Evolutionary conservation across 2,888 invertebrate species (phyloP), one percentile per base, ranked within the genome.

Genomic region (Lycia hirtaria): DNA sequence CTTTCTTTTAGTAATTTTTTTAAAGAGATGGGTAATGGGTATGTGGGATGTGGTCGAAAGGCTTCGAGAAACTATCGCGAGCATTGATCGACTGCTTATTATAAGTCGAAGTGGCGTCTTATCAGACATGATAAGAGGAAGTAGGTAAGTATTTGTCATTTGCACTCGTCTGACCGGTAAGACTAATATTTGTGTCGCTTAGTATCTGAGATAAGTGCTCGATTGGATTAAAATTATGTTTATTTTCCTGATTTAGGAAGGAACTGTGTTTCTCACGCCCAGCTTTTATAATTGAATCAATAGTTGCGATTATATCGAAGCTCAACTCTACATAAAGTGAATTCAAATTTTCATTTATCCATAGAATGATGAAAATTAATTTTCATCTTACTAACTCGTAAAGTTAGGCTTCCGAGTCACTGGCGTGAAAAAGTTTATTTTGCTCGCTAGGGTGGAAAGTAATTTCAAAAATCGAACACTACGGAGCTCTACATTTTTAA

Each of bases 111-210:
- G 80, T 85, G 70, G 75, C 76, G 71, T 69, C 76, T 88, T 89
- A 89, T 90, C 90, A 84, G 82, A 41, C 87, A 80, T 37, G 87
- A 89, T 90, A 88, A 87, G 75, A 56, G 64, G 62, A 66, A 78
- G 76, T 81, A 62, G 57, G 64, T 62, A 66, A 78, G 76, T 81
- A 62, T 56, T 62, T 81, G 82, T 88, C 85, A 87, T 82, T 83
- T 79, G 74, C 78, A 75, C 81, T 83, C 73, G 69, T 57, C 37
- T 59, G 56, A 60, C 66, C 47, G 64, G 68, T 63, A 68, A 68
- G 64, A 67, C 53, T 64, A 69, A 68, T 76, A 75, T 76, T 72
- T 66, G 68, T 69, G 62, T 69, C 67, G 53, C 48, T 33, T 53
- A 65, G 71, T 72, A 68, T 58, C 61, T 60, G 43, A 50, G 44